Evolutionary conservation across 64 coral and sea anemone genomes (phyloP).

Genomic region (Porites australiensis): DNA sequence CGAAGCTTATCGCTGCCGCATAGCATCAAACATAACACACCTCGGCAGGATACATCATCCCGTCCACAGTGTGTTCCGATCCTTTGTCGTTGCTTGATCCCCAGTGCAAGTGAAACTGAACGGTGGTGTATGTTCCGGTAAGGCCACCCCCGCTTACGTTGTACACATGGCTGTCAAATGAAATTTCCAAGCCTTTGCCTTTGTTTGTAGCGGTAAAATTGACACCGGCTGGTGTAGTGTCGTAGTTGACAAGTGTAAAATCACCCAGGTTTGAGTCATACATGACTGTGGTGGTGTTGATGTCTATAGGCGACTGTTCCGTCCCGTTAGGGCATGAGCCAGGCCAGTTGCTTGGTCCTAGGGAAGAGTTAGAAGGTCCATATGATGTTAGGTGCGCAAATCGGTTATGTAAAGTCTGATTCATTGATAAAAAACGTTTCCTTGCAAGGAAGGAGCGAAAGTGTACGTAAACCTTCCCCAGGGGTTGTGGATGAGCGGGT

Average conservation of each 20-base stretch:
- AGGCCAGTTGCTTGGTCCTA: slow-evolving; percentile 42
- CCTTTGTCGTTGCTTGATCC: slow-evolving; percentile 12
- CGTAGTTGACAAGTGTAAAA: slow-evolving; percentile 6
- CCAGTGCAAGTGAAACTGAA: slow-evolving; percentile 69
- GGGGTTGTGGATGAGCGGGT: too few species aligned
- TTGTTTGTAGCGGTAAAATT: slow-evolving; percentile 9
- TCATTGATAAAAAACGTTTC: too few species aligned
- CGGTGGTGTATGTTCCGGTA: neutral
- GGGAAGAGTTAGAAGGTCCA: neutral
- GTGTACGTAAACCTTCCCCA: too few species aligned
- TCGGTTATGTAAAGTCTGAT: too few species aligned
- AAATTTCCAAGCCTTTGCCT: neutral
- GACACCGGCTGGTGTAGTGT: neutral
- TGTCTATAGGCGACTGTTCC: slow-evolving; percentile 59
- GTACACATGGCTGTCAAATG: neutral
- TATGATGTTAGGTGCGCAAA: neutral
- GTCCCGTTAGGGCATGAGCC: neutral
- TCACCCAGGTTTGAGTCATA: neutral
- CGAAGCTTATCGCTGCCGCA: too few species aligned
- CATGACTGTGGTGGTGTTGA: neutral
- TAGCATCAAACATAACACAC: neutral
- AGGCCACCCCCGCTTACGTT: slow-evolving; percentile 27
- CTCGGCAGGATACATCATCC: slow-evolving; percentile 34
- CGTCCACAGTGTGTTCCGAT: slow-evolving; percentile 45
- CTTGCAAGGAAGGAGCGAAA: too few species aligned